Base-by-base conservation (phyloP, 2,888 invertebrate species). In the Ferdinandea cuprea region DNA sequence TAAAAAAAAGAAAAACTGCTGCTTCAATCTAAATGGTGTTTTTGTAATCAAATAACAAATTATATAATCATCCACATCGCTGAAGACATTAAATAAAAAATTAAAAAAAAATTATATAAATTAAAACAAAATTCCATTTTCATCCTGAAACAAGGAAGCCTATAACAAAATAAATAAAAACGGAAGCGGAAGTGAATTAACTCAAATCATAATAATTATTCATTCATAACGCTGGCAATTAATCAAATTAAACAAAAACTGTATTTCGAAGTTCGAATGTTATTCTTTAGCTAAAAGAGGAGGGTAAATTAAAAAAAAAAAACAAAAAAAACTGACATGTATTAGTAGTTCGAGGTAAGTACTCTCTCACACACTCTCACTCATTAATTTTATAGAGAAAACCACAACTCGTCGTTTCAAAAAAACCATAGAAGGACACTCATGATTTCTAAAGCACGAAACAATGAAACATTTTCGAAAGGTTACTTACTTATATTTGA, bases 341-440 rank as follows among this genome's bases (percentile, higher is more conserved):
- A 30, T 54, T 76, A 71, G 81, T 83, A 65, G 61, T 78, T 68
- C 72, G 77, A 83, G 83, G 83, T 83, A 83, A 83, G 83, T 83
- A 83, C 81, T 52, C 42, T 65, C 42, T 63, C 80, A 76, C 69
- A 81, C n/a, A n/a, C n/a, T n/a, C 58, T 76, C 74, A 81, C 72
- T 81, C 71, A 76, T 66, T 71, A 71, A n/a, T 1, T 66, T 72
- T 81, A 48, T 76, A 76, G 76, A 58, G 32, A 42, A 59, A 71
- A 30, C 9, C 5, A 28, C 28, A 21, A 50, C 28, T 13, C 21
- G 13, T 35, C n/a, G 58, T 50, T 30, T 44, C 56, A 13, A 32
- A 42, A 13, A 32, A 42, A 44, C 37, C 37, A 19, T 15, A 15
- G 4, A 58, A 30, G 58, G 71, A 58, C 44, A 71, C 71, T 52